Conservation (phyloP, 2,888 invertebrate species). For the Tetranychus piercei region DNA sequence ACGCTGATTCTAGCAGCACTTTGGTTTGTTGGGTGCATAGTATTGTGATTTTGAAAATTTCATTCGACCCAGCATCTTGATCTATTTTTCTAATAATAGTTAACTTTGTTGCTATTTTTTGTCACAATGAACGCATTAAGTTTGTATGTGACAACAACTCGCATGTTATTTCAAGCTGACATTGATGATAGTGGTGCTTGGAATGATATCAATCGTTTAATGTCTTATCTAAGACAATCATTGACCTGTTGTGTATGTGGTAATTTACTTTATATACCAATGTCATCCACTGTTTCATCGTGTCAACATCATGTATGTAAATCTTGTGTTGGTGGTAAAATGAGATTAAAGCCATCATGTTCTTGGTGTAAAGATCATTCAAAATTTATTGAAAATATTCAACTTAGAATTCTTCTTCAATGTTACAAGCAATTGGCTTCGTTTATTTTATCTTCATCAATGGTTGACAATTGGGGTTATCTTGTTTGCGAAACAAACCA, state of each 20-base stretch:
- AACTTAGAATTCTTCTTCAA: conserved; percentile 57
- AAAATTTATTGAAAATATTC: conserved; percentile 60
- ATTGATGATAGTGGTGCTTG: background rate
- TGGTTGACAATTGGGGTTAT: conserved; percentile 16
- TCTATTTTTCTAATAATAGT: too few relatives aligned
- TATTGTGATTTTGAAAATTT: too few relatives aligned
- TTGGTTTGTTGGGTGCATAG: too few relatives aligned
- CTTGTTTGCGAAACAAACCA: conserved; percentile 9
- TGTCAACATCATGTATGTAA: conserved; percentile 79
- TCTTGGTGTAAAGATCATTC: conserved; percentile 65
- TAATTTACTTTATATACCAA: conserved; percentile 59
- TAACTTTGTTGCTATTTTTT: background rate
- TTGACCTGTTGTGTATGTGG: conserved; percentile 76
- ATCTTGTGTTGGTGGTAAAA: conserved; percentile 60
- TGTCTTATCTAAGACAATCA: conserved; percentile 65
- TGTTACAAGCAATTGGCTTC: conserved; percentile 76
- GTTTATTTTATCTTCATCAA: conserved; percentile 42
- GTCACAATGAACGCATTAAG: conserved; percentile 54
- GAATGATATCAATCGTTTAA: conserved; percentile 32
- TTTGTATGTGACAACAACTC: conserved; percentile 60
- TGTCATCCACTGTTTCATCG: conserved; percentile 52
- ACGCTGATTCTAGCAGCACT: too few relatives aligned
- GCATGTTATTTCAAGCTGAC: conserved; percentile 51
- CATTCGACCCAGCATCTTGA: too few relatives aligned
- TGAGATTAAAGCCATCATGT: conserved; percentile 65